Base-by-base conservation (phyloP, 2,797 vertebrate species). In the Aldrovandia affinis region DNA sequence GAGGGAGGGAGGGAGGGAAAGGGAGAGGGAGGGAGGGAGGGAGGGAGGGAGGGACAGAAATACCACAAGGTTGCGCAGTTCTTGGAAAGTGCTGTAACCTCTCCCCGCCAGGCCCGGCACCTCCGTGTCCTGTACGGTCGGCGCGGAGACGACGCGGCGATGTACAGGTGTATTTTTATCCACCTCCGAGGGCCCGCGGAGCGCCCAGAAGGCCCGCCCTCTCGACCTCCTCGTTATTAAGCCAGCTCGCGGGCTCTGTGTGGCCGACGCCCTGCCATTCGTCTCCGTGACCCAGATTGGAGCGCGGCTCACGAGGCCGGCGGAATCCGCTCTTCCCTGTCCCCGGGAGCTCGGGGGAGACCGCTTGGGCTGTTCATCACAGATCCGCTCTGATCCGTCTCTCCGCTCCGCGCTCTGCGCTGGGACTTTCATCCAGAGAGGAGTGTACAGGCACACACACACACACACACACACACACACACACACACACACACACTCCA, bases 211-310 rank as follows among this genome's bases (percentile, higher is more conserved):
- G 47, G 10, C 36, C 75, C 80, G 42, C 77, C 80, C 83, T 84
- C 81, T 85, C 88, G 73, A 84, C 88, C 88, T 81, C 81, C 86
- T 83, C 89, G 89, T 89, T 88, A 90, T 89, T 90, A 92, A 92
- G 86, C 84, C 68, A 22, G 0, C 83, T 91, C 89, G 88, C 84
- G 83, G 87, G 89, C 90, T 92, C 88, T 89, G 84, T 83, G 83
- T 36, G 18, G 89, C 78, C 88, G 90, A 84, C 39, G 57, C 47
- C 86, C 81, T 77, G 65, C 85, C 88, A 93, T 94, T 93, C 91
- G 79, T 94, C 90, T 91, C 81, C 52, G 86, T 89, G 90, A 88
- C 89, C 88, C 83, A 92, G 86, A 92, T 92, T 89, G 87, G 39
- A 33, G 88, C 79, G 83, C 88, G 86, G 88, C 88, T 89, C 87